Percentiles rank a stretch among this genome's conserved stretches.
phyloP scores from a whole-genome alignment of 2,888 invertebrate genomes.

The Ormia ochracea region DNA sequence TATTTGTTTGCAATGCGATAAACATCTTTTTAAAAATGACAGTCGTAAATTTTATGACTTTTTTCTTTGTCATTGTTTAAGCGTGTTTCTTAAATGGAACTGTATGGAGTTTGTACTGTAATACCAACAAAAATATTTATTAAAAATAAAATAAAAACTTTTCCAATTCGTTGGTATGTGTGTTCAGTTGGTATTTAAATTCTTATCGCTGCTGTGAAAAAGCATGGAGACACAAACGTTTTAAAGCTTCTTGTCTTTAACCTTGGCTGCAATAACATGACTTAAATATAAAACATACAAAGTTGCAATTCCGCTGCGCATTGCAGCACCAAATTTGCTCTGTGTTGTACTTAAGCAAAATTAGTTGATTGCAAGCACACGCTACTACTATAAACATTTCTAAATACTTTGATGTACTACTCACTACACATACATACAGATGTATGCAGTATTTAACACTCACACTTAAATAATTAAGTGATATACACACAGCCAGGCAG shows the following conservation, averaged over 20 bases:
- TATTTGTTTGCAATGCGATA: slow-evolving; percentile 42
- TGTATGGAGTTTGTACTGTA: neutral
- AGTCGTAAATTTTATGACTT: slow-evolving; percentile 53
- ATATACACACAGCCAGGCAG: neutral
- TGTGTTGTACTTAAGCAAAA: slow-evolving; percentile 45
- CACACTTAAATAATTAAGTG: neutral
- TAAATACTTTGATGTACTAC: neutral
- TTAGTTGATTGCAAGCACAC: slow-evolving; percentile 62
- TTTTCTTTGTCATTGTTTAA: slow-evolving; percentile 10
- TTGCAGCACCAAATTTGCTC: slow-evolving; percentile 18
- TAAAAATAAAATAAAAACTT: slow-evolving; percentile 23
- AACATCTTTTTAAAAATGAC: slow-evolving; percentile 47
- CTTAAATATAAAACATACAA: slow-evolving; percentile 32
- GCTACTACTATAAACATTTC: slow-evolving; percentile 29
- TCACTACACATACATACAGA: neutral
- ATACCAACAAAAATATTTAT: slow-evolving; percentile 2
- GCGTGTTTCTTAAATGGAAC: slow-evolving; percentile 9
- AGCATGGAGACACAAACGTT: slow-evolving; percentile 37
- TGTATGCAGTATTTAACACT: neutral
- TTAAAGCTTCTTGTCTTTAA: slow-evolving; percentile 62
- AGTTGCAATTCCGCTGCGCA: slow-evolving; percentile 43
- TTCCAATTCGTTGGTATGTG: slow-evolving; percentile 15
- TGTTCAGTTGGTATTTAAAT: slow-evolving; percentile 42
- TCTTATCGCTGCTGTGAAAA: slow-evolving; percentile 3
- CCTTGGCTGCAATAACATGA: slow-evolving; percentile 51